Evolutionary conservation across 2,113 vertebrate species (phyloP), one percentile per base, ranked within the genome.

Genomic region (Pygathrix nemaeus): DNA sequence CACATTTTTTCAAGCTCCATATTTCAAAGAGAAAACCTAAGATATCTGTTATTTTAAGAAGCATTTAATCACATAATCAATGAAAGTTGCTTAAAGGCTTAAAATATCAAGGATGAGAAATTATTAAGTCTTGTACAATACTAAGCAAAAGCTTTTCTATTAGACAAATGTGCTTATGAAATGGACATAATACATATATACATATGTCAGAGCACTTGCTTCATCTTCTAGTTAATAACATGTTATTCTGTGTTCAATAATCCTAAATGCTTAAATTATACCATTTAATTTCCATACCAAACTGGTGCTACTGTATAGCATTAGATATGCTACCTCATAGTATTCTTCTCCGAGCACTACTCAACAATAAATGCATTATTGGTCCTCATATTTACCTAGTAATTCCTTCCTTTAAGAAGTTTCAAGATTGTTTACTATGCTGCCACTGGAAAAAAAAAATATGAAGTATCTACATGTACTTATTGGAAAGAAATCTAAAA

Each of bases 31-130:
- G 97, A 98, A 97, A 97, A 98, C 96, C 94, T 14, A 94, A 75
- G 98, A 97, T 98, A 99, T 98, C 98, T 99, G 98, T 98, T 99
- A 43, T 43, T 97, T 97, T 98, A 96, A 97, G 97, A 96, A 95
- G 92, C 73, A 93, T 97, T 98, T 96, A 98, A 97, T 97, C 27
- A 13, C 94, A 99, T 78, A 32, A 99, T 98, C 98, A 98, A 94
- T 97, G 97, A 98, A 98, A 99, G 98, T 98, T 99, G 98, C 96
- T 98, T 98, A 94, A 97, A 97, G 89, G 97, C 92, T 94, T 97
- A 97, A 97, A 98, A 93, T 98, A 98, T 97, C 94, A 87, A 70
- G 40, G 55, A 97, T 97, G 96, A 96, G 80, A 94, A 97, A 97
- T 97, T 90, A 95, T 96, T 45, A 90, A 13, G 76, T 97, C 95